Conservation (phyloP, 2,888 invertebrate genomes). For the Dromius quadrimaculatus region DNA sequence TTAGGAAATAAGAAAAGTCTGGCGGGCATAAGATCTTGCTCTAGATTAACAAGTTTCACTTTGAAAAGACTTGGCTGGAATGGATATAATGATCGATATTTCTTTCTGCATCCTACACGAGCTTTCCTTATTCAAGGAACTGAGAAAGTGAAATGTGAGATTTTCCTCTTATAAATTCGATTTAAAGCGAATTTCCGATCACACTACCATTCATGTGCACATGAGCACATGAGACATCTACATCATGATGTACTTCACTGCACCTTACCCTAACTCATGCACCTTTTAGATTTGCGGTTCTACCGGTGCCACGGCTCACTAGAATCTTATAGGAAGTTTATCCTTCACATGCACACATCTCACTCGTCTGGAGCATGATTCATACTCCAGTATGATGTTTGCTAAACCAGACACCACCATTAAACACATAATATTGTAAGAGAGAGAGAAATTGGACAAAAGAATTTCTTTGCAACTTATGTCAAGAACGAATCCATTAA, state of each 20-base stretch:
- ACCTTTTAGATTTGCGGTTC: background rate
- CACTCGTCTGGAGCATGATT: background rate
- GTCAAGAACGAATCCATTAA: too few species aligned
- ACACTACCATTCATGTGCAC: background rate
- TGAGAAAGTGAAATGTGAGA: too few species aligned
- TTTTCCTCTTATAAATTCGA: background rate
- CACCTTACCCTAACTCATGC: background rate
- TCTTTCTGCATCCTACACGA: too few species aligned
- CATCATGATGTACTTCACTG: background rate
- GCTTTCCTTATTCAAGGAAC: too few species aligned
- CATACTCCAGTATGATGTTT: background rate
- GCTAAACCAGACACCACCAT: background rate
- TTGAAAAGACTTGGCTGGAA: too few species aligned
- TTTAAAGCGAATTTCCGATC: background rate
- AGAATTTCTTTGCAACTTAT: too few species aligned
- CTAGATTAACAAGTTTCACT: too few species aligned
- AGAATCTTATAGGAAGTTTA: background rate
- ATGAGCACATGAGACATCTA: background rate
- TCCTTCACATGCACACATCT: background rate
- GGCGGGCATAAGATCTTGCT: too few species aligned
- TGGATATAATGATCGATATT: too few species aligned
- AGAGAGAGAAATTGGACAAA: too few species aligned
- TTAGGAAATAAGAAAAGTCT: too few species aligned
- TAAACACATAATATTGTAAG: too few species aligned
- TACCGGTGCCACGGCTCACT: background rate